Base-by-base conservation (phyloP, 2,888 invertebrate genomes). In the Helicoverpa assulta region DNA sequence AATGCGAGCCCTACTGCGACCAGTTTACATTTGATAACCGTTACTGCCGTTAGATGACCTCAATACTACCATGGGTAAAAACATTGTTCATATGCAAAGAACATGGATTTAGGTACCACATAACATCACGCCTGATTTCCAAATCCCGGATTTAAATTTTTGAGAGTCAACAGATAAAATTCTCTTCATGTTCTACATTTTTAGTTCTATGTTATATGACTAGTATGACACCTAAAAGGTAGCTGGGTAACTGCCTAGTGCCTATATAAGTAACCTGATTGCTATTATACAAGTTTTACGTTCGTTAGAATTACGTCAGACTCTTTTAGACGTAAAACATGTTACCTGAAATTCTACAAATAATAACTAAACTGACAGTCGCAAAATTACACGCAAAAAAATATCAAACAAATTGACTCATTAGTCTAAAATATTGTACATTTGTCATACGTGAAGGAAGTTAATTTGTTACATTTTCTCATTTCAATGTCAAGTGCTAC, bases 401-500 rank as follows among this genome's bases (percentile, higher is more conserved):
- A 70, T 33, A 19, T 40, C 26, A 33, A 51, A 74, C 26, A 33
- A 51, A 74, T 43, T 59, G 21, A 0, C 47, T 19, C 50, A 56
- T 18, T n/a, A 50, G 59, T 59, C 26, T 55, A 18, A 59, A 72
- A 76, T 33, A 50, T 21, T 50, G 21, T 16, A 12, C 19, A 60
- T 61, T 40, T 19, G 52, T 73, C 50, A 61, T 56, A 40, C 18
- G 19, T n/a, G 26, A 19, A 63, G 65, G 54, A 37, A 73, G 52
- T 12, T 51, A 53, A 78, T 82, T 64, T 70, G 55, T 67, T 66
- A 63, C 66, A 67, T 61, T 61, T 70, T 60, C 51, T 67, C 65
- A 67, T 68, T 84, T 84, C 88, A 88, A 88, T 85, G 85, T 80
- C 88, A 84, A 67, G 58, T 62, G 58, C 37, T 37, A 37, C 65